Evolutionary conservation across 2,113 vertebrate species (phyloP), one percentile per base, ranked within the genome.

Genomic region (Peucedramus taeniatus): DNA sequence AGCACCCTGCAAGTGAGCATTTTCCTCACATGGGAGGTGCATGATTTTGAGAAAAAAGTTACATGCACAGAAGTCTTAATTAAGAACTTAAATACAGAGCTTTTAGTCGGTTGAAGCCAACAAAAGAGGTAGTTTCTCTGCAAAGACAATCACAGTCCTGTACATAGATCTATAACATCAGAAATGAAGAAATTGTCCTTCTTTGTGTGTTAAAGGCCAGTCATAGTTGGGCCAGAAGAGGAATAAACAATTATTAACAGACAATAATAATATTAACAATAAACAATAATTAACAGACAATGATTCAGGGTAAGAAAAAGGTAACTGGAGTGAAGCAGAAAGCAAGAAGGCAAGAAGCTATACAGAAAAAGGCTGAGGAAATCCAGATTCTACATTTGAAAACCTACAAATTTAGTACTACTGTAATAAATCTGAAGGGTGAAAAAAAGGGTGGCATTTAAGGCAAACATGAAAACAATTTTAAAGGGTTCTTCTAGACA

Each of bases 401-500:
- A 93, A 74, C 15, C 6, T 64, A 50, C 22, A 64, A 19, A 87
- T 50, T 35, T 63, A 84, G 11, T 57, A 45, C 20, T 50, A 54
- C 56, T 37, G 13, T 40, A 78, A n/a, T 78, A 81, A 78, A 77
- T 35, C 18, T 50, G 39, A 72, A 49, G 7, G 17, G 6, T 11
- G 0, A 1, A 1, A 13, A 44, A 40, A 76, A 9, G 7, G 12
- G 18, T 13, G 56, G 33, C 3, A 0, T 49, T 82, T 54, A 42
- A 51, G 49, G 13, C 42, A 91, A 84, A 54, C 19, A 56, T 10
- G 4, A 64, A 59, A 83, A 57, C 11, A 42, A 40, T 12, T 45
- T 83, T 74, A 56, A 82, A 16, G 11, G 15, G 5, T 49, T 83
- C 31, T 65, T 76, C 35, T 53, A 40, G 31, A 56, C 4, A 2